Conservation (phyloP, 2,888 invertebrate genomes). For the Oxyscelio sp. region DNA sequence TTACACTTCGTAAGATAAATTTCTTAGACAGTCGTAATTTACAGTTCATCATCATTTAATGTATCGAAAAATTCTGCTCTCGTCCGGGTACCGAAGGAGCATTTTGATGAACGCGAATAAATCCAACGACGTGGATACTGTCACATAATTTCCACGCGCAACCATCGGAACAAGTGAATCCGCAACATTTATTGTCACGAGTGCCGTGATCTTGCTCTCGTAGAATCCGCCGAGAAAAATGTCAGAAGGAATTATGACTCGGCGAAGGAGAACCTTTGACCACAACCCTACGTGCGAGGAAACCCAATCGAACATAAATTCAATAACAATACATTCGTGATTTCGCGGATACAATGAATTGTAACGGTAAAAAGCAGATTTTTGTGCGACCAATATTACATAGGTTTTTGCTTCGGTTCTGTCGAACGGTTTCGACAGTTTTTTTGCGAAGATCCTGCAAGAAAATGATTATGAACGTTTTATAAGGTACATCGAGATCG, state of each 20-base stretch:
- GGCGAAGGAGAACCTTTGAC: conserved; percentile 50
- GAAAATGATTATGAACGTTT: no score
- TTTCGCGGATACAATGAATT: conserved; percentile 26
- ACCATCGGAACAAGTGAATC: conserved; percentile 43
- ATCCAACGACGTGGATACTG: conserved; percentile 29
- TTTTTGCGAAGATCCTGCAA: no score
- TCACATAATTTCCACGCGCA: conserved; percentile 55
- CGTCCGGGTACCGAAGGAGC: no score
- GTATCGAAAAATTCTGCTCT: no score
- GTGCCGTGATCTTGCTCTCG: background rate
- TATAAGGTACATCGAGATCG: no score
- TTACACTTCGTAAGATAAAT: no score
- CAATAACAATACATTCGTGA: conserved; percentile 46
- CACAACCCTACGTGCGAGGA: conserved; percentile 48
- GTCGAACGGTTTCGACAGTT: no score
- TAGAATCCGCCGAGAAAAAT: conserved; percentile 42
- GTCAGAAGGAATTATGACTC: conserved; percentile 46
- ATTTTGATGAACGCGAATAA: conserved; percentile 44
- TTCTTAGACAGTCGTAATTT: no score
- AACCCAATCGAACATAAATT: conserved; percentile 53
- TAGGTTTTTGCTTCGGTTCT: no score
- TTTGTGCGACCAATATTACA: background rate
- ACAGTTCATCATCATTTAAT: no score
- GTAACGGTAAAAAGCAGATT: conserved; percentile 25
- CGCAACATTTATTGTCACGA: conserved; percentile 53